Evolutionary conservation across 2,888 invertebrate genomes (phyloP), one percentile per base, ranked within the genome.

Genomic region (Lobophora halterata): DNA sequence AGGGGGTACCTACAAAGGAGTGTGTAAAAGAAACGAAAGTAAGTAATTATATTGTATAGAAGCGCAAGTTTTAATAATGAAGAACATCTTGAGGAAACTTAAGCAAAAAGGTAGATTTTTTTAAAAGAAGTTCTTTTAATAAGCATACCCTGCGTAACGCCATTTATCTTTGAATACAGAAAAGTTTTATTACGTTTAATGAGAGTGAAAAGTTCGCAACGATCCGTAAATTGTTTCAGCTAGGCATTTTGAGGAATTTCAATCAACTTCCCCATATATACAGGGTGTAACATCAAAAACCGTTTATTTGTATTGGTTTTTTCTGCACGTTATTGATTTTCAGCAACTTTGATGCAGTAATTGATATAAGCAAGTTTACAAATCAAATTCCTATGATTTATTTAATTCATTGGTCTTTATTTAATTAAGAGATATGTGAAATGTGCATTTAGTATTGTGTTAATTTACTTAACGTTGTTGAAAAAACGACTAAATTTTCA

Each of bases 71-170:
- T 13, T 50, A 53, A 52, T 49, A 50, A 49, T 46, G 36, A 32
- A 36, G 27, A 46, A 46, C 28, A 43, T 43, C 39, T 44, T 42
- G 19, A 39, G 31, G 37, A 39, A 39, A 55, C 49, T 51, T 54
- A 33, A 27, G 28, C 16, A 46, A 33, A 21, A 24, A 46, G 33
- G 26, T 51, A 34, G 48, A 37, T 44, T 54, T 49, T 55, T 47
- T 33, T 53, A 41, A 53, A 54, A 56, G 39, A 55, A 49, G 53
- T 56, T 55, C 50, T 56, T 60, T 52, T 58, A 59, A 60, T 59
- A 58, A 60, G 44, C 45, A 46, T 40, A 36, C 26, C 34, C 28
- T 37, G 23, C 52, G 38, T 48, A 51, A 50, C 38, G 40, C 49
- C 46, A 49, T 53, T 58, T 52, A 53, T 55, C 41, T 58, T 36